Percentiles rank a stretch among this genome's conserved stretches.
These are phyloP conservation scores for Sebastes iracundus DNA, from an alignment of 2,797 vertebrate genomes.

Conservation along the genomic window DNA sequence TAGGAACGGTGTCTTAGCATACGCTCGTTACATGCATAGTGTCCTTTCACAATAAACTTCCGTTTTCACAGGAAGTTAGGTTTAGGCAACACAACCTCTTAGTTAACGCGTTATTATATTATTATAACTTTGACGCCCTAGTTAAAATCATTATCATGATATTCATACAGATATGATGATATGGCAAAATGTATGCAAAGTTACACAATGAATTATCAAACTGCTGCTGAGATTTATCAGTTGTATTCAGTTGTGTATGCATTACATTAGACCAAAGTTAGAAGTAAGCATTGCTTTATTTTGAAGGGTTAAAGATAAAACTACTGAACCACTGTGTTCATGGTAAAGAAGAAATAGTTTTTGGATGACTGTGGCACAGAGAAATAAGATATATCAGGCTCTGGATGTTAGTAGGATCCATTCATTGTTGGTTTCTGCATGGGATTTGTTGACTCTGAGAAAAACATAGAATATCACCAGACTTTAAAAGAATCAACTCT, in stretches of 20 bases:
- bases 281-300: no score
- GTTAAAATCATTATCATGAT: neutral
- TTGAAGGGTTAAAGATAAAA: no score
- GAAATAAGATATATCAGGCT: neutral
- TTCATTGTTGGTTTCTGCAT: neutral
- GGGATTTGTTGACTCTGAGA: neutral
- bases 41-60: no score
- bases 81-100: no score
- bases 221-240: neutral
- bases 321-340: neutral
- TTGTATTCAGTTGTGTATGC: no score
- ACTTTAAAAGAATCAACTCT: neutral
- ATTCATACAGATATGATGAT: neutral
- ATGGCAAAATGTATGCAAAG: neutral
- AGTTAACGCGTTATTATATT: no score
- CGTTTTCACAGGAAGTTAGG: accelerated
- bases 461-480: neutral
- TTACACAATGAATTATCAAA: neutral
- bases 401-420: neutral
- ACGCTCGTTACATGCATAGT: no score
- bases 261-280: no score
- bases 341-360: neutral
- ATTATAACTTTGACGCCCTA: no score
- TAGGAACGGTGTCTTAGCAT: no score
- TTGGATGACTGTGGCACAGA: neutral